Evolutionary conservation across 1,140 invertebrate genomes (phyloP), one percentile per base, ranked within the genome.

Genomic region (Drosophila erecta): DNA sequence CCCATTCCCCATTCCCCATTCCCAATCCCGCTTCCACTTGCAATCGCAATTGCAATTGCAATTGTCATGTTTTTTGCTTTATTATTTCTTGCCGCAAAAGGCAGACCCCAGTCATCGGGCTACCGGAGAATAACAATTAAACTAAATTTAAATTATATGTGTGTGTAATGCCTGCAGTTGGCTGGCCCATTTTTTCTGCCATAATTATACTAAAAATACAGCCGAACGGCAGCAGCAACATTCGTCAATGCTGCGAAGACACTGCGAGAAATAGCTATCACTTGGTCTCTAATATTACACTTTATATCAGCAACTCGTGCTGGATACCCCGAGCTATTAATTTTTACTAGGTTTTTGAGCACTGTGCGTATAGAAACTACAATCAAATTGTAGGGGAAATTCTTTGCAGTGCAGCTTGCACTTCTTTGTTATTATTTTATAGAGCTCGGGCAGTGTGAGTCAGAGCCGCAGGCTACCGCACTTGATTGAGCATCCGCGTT

Each of bases 111-210:
- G 50, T 66, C 76, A 65, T 65, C 66, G 64, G 66, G 40, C 67
- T 70, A 70, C 81, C 81, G 86, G 87, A 90, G 86, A 90, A 90
- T 77, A 90, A 90, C 86, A 90, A 90, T 90, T 90, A 90, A 90
- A 90, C 86, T 90, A 90, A 90, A 90, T 90, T 90, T 83, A 90
- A 90, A 90, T 90, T 90, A 90, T 90, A 90, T 86, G 78, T 86
- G 77, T 89, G 81, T 89, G 79, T 83, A 90, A 85, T 89, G 65
- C 76, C 56, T 74, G 61, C 72, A 70, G 70, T 67, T 69, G 65
- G 58, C 51, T 81, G 41, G 41, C 54, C 59, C 47, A 64, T 65
- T 76, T 76, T 65, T 56, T 47, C 24, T 51, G 79, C 50, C 74
- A 83, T 87, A 89, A 87, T 87, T 87, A 87, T 87, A 87, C 65